Base-by-base conservation (phyloP, 2,888 invertebrate genomes). In the Phengaris arion region DNA sequence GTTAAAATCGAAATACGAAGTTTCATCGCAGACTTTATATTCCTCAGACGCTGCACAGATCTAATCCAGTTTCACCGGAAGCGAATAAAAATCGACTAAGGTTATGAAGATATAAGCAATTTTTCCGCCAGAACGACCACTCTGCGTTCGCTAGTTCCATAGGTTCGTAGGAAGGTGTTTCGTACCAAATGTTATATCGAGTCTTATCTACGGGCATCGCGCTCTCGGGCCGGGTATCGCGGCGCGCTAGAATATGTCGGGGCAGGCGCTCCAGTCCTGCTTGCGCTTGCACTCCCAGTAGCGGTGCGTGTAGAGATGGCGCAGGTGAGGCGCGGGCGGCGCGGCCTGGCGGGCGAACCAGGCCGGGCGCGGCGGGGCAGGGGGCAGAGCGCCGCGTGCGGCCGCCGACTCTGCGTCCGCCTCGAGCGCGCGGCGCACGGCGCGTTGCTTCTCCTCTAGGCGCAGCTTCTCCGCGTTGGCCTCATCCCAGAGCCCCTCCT, bases 361-460 rank as follows among this genome's bases (percentile, higher is more conserved):
- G 57, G 96, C 86, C 46, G 99, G 72, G 35, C 72, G 98, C 81
- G 79, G 76, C 70, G 96, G 95, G 5, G 96, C 96, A 77, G 94
- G 85, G 7, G 95, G 94, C 13, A 96, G 95, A 79, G 94, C 94
- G 81, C 95, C 95, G 80, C 94, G 91, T 22, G 94, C 94, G 55
- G 96, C 95, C 55, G 96, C 95, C 78, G 89, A 85, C 89, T 98
- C 98, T 0, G 97, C 96, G 79, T 96, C 96, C 2, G 95, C 94
- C 88, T 99, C 99, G 45, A 97, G 95, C 82, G 94, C 88, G 79
- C 98, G 95, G 74, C 99, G 94, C 79, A 94, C 95, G 8, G 95
- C 94, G 79, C 99, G 95, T 93, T 99, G 99, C 90, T 99, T 99
- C 89, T 99, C 99, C 90, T 99, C 99, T 48, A 99, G 94, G 0